Evolutionary conservation across 1,140 invertebrate species (phyloP), one percentile per base, ranked within the genome.

Genomic region (Drosophila quadrilineata): DNA sequence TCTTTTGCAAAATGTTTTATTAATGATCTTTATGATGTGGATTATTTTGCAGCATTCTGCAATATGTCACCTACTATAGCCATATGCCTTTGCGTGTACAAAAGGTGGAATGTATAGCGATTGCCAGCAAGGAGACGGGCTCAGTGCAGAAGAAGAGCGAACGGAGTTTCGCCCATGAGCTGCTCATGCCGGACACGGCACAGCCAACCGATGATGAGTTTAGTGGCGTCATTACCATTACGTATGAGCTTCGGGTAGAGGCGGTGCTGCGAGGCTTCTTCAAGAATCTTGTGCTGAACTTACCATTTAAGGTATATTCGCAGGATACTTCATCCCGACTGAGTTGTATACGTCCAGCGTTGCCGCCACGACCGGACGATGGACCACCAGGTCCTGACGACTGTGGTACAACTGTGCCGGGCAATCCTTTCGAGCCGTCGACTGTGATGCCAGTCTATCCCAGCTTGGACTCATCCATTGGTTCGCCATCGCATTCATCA

Each of bases 241-340:
- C 68, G 1, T 89, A 89, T 52, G 84, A 89, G 36, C 52, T 89
- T 26, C 72, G 85, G 2, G 79, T 89, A 8, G 88, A 89, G 49
- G 88, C 85, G 2, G 85, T 89, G n/a, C 22, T 89, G 28, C 65
- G 82, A 1, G 88, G 88, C 3, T 88, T 89, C 49, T 89, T 89
- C 38, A 89, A 89, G 50, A 89, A 89, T 69, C 31, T 89, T 41
- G 68, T 87, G 40, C 62, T 88, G 4, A 82, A 87, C 57, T 68
- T 89, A 29, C 88, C 88, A 6, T 77, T 89, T 35, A 87, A 77
- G 48, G 75, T 89, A 3, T 88, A 87, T 22, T 86, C 84, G 1
- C 71, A 75, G 66, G 87, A 87, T 48, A 48, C 53, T 3, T 65
- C 71, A 2, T 43, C 52, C 2, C 24, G 75, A 2, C 29, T 67